Conservation (phyloP, 2,797 vertebrate species). For the Adelosebastes latens region DNA sequence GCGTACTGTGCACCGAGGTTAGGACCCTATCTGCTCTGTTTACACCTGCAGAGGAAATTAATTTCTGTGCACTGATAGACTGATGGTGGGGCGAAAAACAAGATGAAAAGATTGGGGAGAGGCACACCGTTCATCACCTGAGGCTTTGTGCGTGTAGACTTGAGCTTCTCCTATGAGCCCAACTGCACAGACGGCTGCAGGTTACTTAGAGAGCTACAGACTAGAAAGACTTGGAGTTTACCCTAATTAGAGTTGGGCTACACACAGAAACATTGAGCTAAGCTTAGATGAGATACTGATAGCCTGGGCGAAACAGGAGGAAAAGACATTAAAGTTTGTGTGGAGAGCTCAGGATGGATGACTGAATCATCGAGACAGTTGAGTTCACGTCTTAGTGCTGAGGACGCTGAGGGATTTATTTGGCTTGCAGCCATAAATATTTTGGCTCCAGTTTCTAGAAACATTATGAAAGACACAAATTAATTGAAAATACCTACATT, state of each 20-base stretch:
- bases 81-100: conserved; percentile 5
- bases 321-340: neutral
- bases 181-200: neutral
- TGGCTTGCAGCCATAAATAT: conserved; percentile 7
- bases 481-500: neutral
- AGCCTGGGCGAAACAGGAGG: neutral
- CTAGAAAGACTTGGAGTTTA: neutral
- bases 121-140: conserved; percentile 18
- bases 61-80: conserved; percentile 28
- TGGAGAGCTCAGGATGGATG: neutral
- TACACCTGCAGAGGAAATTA: conserved; percentile 44
- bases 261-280: neutral
- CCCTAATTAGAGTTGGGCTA: neutral
- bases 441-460: neutral
- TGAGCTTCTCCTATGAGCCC: conserved; percentile 4
- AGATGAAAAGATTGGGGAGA: conserved; percentile 22
- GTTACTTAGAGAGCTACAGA: neutral
- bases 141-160: neutral
- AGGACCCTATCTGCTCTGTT: conserved; percentile 21
- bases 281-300: conserved; percentile 18
- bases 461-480: neutral
- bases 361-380: neutral
- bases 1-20: neutral
- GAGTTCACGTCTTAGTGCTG: neutral
- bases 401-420: neutral